These are phyloP conservation scores for Oceanites oceanicus DNA, from an alignment of 2,113 vertebrate species.

Conservation along the genomic window DNA sequence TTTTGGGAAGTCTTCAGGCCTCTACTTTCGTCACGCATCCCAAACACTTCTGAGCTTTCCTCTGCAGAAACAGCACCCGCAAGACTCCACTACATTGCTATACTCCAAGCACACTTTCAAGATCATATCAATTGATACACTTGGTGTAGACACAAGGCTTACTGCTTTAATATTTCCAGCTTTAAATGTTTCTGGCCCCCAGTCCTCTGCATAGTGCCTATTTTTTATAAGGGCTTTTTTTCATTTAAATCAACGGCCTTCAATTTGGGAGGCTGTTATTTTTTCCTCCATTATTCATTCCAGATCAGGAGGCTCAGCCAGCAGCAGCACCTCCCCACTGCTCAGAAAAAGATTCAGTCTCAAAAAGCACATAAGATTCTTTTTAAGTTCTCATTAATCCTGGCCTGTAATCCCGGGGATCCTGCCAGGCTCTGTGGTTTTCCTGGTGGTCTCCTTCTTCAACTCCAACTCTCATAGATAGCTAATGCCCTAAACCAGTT, in stretches of 20 bases:
- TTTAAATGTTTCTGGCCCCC: not conserved
- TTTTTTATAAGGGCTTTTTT: not conserved
- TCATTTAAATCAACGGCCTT: not conserved
- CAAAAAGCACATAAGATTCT: conserved; percentile 7
- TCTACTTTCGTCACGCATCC: not conserved
- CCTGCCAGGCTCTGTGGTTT: not conserved
- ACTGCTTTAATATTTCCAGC: not conserved
- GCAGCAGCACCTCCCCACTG: not conserved
- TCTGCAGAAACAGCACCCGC: not conserved
- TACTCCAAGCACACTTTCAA: not conserved
- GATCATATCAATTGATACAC: not conserved
- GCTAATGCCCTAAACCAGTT: not conserved
- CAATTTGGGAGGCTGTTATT: not conserved
- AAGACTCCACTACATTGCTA: not conserved
- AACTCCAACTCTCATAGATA: not conserved
- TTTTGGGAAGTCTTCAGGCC: not conserved
- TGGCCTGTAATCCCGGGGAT: conserved; percentile 5
- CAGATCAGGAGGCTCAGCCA: not conserved
- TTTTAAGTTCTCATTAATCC: conserved; percentile 41
- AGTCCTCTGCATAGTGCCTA: not conserved
- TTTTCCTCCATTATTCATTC: not conserved
- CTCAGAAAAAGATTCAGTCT: not conserved
- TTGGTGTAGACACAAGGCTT: not conserved
- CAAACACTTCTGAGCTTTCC: not conserved
- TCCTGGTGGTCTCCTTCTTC: conserved; percentile 23